A percentile compares a stretch with the other conserved stretches of the same genome.
Conservation (phyloP, 2,888 invertebrate species). For the Xestoiulus laeticollis region DNA sequence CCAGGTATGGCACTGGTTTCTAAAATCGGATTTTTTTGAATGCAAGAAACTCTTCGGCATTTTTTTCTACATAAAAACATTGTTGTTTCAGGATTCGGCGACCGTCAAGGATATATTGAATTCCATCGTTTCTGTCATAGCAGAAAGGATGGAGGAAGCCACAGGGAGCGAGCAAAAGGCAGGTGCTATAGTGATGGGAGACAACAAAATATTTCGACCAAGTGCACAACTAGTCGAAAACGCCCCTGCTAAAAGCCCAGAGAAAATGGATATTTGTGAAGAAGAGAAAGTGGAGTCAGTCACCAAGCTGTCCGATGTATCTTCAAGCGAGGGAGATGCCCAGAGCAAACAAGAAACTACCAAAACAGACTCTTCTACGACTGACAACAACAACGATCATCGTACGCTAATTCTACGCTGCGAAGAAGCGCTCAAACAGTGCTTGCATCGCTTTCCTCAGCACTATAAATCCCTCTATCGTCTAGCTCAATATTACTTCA, state of each 20-base stretch:
- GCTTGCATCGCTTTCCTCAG: constrained; percentile 84
- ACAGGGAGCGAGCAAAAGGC: background rate
- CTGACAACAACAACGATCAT: constrained; percentile 68
- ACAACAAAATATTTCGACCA: constrained; percentile 52
- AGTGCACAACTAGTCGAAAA: background rate
- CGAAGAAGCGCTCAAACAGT: constrained; percentile 82
- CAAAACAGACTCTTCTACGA: constrained; percentile 63
- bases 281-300: background rate
- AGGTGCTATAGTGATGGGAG: constrained; percentile 55
- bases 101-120: constrained; percentile 57
- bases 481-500: constrained; percentile 83
- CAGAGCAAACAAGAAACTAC: background rate
- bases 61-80: background rate
- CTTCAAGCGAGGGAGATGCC: background rate
- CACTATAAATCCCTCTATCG: constrained; percentile 94
- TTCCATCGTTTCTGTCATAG: constrained; percentile 57
- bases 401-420: constrained; percentile 72
- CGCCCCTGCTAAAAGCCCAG: background rate
- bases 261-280: constrained; percentile 27
- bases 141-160: constrained; percentile 54
- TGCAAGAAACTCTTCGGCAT: constrained; percentile 20
- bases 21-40: background rate
- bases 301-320: background rate
- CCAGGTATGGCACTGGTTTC: constrained; percentile 39
- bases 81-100: constrained; percentile 55